These are phyloP conservation scores for Propithecus coquereli DNA, from an alignment of 2,113 vertebrate genomes.

Conservation along the genomic window DNA sequence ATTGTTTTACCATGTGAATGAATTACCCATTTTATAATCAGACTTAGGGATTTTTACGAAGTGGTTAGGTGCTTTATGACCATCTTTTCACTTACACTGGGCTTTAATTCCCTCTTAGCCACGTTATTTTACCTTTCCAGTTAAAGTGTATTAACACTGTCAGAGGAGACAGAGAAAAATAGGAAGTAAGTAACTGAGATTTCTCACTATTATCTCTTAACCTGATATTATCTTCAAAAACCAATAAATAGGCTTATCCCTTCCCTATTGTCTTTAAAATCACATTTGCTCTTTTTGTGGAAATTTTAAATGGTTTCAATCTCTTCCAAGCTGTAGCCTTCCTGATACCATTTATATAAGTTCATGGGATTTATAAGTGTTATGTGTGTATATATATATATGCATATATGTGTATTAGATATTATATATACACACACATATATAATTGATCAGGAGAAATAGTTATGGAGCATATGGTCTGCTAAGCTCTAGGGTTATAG, in stretches of 20 bases:
- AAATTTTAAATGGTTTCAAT: background rate
- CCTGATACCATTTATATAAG: background rate
- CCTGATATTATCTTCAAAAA: background rate
- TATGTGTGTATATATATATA: background rate
- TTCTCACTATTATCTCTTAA: conserved; percentile 31
- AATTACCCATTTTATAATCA: background rate
- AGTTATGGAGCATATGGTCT: background rate
- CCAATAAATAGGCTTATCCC: background rate
- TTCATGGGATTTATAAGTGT: background rate
- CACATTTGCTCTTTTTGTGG: background rate
- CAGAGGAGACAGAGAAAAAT: conserved; percentile 1
- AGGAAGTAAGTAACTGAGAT: conserved; percentile 12
- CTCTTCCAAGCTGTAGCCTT: background rate
- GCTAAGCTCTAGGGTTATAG: background rate
- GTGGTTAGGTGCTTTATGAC: background rate
- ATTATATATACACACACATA: background rate
- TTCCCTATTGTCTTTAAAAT: background rate
- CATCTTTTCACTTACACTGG: background rate
- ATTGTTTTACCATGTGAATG: background rate
- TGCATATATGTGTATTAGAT: background rate
- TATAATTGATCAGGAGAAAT: background rate
- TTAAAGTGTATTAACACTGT: conserved; percentile 36
- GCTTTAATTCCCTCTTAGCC: background rate
- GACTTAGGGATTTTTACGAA: background rate
- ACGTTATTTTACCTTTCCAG: background rate